Conservation (phyloP, 1,140 invertebrate species). For the Leptinotarsa texana region DNA sequence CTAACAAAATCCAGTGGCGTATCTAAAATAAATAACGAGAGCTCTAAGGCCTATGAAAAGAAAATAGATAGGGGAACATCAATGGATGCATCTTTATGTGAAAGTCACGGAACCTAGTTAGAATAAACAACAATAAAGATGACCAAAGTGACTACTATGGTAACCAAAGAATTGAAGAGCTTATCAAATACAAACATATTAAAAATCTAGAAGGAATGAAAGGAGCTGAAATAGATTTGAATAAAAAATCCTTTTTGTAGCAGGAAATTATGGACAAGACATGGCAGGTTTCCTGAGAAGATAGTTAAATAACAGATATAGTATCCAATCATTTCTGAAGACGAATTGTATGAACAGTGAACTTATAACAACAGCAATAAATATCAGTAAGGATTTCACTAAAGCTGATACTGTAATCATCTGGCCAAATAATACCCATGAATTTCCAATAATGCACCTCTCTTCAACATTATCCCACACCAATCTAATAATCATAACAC, state of each 20-base stretch:
- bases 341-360: neutral
- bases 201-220: too few relatives aligned
- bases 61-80: neutral
- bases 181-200: neutral
- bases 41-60: neutral
- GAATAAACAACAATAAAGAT: neutral
- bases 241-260: neutral
- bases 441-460: neutral
- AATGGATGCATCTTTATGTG: neutral
- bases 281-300: slow-evolving; percentile 11
- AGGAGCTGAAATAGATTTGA: neutral
- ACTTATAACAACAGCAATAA: slow-evolving; percentile 6
- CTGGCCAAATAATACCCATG: slow-evolving; percentile 5
- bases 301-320: neutral
- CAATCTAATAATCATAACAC: slow-evolving; percentile 6
- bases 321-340: slow-evolving; percentile 7
- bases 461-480: neutral
- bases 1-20: neutral
- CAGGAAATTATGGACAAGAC: slow-evolving; percentile 9
- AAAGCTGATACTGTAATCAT: slow-evolving; percentile 5
- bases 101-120: neutral
- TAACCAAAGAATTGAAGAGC: neutral
- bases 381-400: neutral
- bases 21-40: neutral
- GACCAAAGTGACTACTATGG: too few relatives aligned